phyloP scores from a whole-genome alignment of 2,797 vertebrate genomes.

The Tapera naevia region DNA sequence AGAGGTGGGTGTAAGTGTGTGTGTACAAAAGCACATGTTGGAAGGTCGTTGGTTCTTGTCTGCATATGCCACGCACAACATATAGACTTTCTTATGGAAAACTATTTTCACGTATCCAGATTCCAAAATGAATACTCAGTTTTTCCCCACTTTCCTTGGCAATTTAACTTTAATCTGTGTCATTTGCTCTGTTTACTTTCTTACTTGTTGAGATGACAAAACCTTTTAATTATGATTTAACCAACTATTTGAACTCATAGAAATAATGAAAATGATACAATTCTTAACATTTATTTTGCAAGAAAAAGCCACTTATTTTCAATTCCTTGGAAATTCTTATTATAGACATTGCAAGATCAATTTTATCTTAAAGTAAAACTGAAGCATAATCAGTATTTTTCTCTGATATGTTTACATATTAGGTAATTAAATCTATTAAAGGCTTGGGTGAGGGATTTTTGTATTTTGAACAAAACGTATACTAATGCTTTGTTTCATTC shows the following conservation, averaged over 20 bases:
- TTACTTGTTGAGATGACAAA: background rate
- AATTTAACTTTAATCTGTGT: background rate
- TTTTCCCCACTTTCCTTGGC: background rate
- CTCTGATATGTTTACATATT: background rate
- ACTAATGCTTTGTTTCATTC: background rate
- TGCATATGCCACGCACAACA: accelerated
- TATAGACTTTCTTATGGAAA: background rate
- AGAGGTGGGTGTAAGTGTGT: no score
- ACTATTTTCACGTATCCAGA: background rate
- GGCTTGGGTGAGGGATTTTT: background rate
- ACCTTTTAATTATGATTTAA: background rate
- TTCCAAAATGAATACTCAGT: background rate
- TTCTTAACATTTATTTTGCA: background rate
- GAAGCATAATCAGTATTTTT: background rate
- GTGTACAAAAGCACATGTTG: background rate
- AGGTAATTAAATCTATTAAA: background rate
- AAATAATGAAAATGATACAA: background rate
- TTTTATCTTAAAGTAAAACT: background rate
- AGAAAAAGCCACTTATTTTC: background rate
- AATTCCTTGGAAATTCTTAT: background rate
- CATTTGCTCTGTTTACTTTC: background rate
- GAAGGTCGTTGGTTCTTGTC: background rate
- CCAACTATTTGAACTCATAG: background rate
- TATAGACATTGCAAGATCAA: background rate
- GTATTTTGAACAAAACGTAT: background rate